Conservation (phyloP, 2,113 vertebrate species). For the Hippocampus comes region DNA sequence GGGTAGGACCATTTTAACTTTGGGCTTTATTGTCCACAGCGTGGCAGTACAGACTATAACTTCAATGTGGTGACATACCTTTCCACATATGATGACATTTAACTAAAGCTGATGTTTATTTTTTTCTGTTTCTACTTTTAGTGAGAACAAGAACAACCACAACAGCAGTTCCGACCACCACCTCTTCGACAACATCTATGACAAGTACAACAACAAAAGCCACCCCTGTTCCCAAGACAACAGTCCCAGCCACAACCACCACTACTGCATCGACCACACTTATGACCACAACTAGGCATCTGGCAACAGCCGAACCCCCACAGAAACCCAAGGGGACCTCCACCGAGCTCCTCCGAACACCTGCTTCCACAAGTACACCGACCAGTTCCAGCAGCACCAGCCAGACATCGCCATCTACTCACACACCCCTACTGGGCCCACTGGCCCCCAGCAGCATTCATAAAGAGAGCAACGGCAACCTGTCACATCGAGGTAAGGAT, state of each 20-base stretch:
- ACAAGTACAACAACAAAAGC: constrained; percentile 18
- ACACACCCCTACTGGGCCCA: constrained; percentile 41
- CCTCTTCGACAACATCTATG: background rate
- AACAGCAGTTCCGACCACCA: constrained; percentile 55
- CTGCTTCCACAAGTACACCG: constrained; percentile 34
- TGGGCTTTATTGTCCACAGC: too few species aligned
- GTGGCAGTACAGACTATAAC: too few species aligned
- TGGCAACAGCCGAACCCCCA: constrained; percentile 7
- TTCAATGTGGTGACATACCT: too few species aligned
- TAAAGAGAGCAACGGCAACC: constrained; percentile 81
- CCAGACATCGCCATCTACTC: constrained; percentile 51
- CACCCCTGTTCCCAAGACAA: constrained; percentile 7
- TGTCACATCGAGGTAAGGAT: constrained; percentile 89
- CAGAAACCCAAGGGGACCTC: constrained; percentile 40
- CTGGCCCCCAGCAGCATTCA: constrained; percentile 68
- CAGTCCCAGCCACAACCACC: constrained; percentile 13
- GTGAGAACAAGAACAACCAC: constrained; percentile 67
- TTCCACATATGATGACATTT: too few species aligned
- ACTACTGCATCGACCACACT: constrained; percentile 21
- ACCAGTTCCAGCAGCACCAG: constrained; percentile 43
- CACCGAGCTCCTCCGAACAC: constrained; percentile 19
- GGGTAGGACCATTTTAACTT: too few species aligned
- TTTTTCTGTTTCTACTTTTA: constrained; percentile 27
- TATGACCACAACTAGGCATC: constrained; percentile 21
- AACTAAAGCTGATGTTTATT: background rate